Percentiles rank a stretch among this genome's conserved stretches.
Conservation (phyloP, 1,140 invertebrate species). For the Drosophila tristis region DNA sequence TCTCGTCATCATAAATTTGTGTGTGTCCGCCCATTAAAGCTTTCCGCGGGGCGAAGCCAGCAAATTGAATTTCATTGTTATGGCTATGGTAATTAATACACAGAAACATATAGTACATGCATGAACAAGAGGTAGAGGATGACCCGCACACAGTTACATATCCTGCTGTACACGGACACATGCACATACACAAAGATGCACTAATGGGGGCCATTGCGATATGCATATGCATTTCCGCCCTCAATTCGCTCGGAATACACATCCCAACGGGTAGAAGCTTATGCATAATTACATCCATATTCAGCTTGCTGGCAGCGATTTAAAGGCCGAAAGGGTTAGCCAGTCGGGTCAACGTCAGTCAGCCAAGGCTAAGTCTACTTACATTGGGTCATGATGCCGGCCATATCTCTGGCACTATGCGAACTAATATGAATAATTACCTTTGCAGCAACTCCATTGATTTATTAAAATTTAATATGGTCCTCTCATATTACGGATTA, state of each 20-base stretch:
- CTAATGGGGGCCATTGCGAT: conserved; percentile 11
- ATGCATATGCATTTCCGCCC: conserved; percentile 53
- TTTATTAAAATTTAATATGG: too few species aligned
- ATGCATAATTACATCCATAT: conserved; percentile 53
- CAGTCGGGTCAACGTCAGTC: conserved; percentile 19
- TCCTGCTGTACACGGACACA: not conserved
- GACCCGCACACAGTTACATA: not conserved
- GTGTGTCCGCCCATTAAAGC: conserved; percentile 45
- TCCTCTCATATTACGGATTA: too few species aligned
- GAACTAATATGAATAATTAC: not conserved
- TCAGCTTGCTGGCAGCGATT: conserved; percentile 17
- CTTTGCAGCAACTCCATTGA: not conserved
- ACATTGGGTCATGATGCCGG: not conserved
- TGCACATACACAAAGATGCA: not conserved
- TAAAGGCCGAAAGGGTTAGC: conserved; percentile 28
- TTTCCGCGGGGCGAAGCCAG: conserved; percentile 32
- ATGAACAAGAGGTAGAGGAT: too few species aligned
- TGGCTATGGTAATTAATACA: conserved; percentile 56
- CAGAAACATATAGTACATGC: not conserved
- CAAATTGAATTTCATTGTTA: conserved; percentile 68
- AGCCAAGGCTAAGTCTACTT: conserved; percentile 22
- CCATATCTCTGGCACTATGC: not conserved
- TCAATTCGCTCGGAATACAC: conserved; percentile 13
- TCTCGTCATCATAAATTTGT: conserved; percentile 55
- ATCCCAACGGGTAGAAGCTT: conserved; percentile 19